phyloP scores from a whole-genome alignment of 2,797 vertebrate species.

The Siniperca obscura region DNA sequence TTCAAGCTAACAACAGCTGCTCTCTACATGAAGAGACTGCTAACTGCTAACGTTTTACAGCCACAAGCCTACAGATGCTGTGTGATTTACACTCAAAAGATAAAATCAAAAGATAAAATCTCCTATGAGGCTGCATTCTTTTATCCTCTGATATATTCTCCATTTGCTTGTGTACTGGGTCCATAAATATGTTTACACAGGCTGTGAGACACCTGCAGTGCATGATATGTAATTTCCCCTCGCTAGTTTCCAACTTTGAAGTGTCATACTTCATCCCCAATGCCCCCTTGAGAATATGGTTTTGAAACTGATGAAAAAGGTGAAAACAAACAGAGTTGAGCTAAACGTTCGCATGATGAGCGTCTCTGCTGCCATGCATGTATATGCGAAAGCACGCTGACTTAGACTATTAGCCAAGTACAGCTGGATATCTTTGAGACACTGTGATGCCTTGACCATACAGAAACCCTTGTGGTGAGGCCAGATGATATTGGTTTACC shows the following conservation, averaged over 20 bases:
- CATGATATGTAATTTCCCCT: conserved; percentile 44
- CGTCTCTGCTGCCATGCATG: conserved; percentile 7
- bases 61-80: conserved; percentile 26
- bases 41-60: conserved; percentile 19
- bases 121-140: conserved; percentile 32
- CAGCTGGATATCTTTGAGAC: conserved; percentile 23
- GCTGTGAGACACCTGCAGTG: conserved; percentile 41
- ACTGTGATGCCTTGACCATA: conserved; percentile 41
- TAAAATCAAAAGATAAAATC: conserved; percentile 38
- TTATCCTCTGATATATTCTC: conserved; percentile 42
- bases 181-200: conserved; percentile 51
- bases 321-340: conserved; percentile 45
- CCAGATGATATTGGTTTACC: conserved; percentile 58
- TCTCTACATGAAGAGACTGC: neutral
- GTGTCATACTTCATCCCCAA: conserved; percentile 30
- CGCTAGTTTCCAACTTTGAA: conserved; percentile 53
- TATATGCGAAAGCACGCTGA: conserved; percentile 23
- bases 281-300: conserved; percentile 34
- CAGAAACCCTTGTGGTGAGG: conserved; percentile 35
- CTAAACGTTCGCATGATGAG: conserved; percentile 34
- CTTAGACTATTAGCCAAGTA: neutral
- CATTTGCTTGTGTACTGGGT: conserved; percentile 28
- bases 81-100: conserved; percentile 41
- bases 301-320: conserved; percentile 52
- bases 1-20: conserved; percentile 13